These are phyloP conservation scores for Drosophila watanabei DNA, from an alignment of 1,140 invertebrate species.

Conservation along the genomic window DNA sequence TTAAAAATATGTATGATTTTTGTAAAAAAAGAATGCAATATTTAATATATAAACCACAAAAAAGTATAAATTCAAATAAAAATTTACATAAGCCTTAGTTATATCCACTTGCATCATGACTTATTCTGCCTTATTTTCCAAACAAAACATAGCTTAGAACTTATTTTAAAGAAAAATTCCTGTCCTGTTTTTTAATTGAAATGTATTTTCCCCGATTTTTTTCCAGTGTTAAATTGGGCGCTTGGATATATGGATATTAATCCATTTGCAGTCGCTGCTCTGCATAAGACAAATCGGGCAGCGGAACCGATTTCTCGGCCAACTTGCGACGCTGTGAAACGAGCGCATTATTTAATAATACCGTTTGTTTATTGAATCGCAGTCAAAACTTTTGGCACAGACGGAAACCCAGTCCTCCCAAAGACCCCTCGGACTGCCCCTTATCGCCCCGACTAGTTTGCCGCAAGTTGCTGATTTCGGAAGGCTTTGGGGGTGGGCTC, in stretches of 20 bases:
- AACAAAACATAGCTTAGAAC: accelerated
- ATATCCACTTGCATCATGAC: no score
- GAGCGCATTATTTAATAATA: slow-evolving; percentile 81
- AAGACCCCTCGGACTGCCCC: background rate
- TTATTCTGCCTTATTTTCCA: background rate
- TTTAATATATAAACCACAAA: background rate
- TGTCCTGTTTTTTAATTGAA: accelerated
- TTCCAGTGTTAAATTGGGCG: slow-evolving; percentile 50
- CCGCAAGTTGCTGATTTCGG: slow-evolving; percentile 61
- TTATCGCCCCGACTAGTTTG: slow-evolving; percentile 34
- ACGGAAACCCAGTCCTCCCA: slow-evolving; percentile 66
- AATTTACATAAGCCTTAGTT: no score
- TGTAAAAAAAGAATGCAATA: background rate
- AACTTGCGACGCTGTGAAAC: slow-evolving; percentile 51
- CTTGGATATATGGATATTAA: slow-evolving; percentile 50
- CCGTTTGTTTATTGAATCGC: slow-evolving; percentile 83
- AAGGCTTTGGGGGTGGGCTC: background rate
- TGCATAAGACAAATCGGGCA: slow-evolving; percentile 56
- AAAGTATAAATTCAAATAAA: background rate
- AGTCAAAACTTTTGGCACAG: slow-evolving; percentile 82
- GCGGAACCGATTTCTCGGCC: slow-evolving; percentile 34
- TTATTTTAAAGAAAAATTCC: background rate
- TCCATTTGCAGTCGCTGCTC: slow-evolving; percentile 59
- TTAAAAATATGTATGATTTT: background rate
- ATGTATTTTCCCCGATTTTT: background rate